These are phyloP conservation scores for Ariolimax columbianus DNA, from an alignment of 2,888 invertebrate genomes.

Conservation along the genomic window DNA sequence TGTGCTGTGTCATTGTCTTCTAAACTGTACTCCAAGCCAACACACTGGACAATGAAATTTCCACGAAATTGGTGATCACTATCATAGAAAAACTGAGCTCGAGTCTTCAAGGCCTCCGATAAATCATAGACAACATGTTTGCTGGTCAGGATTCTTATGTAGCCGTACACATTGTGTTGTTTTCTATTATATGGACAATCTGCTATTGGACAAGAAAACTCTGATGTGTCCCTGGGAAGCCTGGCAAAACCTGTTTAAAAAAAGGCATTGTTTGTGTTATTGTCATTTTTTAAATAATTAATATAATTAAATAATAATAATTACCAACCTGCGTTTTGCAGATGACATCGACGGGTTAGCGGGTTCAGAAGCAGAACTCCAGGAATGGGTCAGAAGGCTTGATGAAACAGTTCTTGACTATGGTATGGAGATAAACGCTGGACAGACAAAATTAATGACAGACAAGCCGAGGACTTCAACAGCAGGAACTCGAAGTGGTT, in stretches of 20 bases:
- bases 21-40: conserved; percentile 29
- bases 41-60: not conserved
- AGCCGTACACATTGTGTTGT: conserved; percentile 41
- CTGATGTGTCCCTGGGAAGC: conserved; percentile 19
- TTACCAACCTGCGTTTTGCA: too few relatives aligned
- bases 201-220: conserved; percentile 26
- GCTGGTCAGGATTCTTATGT: conserved; percentile 37
- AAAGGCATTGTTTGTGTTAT: too few relatives aligned
- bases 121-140: conserved; percentile 35
- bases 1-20: conserved; percentile 37
- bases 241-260: conserved; percentile 23
- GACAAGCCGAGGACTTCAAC: too few relatives aligned
- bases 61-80: not conserved
- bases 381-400: too few relatives aligned
- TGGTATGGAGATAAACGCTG: too few relatives aligned
- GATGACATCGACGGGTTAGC: too few relatives aligned
- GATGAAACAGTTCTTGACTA: too few relatives aligned
- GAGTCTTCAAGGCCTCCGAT: conserved; percentile 7
- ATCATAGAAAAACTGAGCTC: conserved; percentile 35
- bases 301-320: too few relatives aligned
- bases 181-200: conserved; percentile 5
- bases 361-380: too few relatives aligned
- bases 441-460: too few relatives aligned
- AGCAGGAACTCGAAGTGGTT: too few relatives aligned
- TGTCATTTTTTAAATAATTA: too few relatives aligned